phyloP scores from a whole-genome alignment of 2,888 invertebrate genomes.

The Tridacna crocea region DNA sequence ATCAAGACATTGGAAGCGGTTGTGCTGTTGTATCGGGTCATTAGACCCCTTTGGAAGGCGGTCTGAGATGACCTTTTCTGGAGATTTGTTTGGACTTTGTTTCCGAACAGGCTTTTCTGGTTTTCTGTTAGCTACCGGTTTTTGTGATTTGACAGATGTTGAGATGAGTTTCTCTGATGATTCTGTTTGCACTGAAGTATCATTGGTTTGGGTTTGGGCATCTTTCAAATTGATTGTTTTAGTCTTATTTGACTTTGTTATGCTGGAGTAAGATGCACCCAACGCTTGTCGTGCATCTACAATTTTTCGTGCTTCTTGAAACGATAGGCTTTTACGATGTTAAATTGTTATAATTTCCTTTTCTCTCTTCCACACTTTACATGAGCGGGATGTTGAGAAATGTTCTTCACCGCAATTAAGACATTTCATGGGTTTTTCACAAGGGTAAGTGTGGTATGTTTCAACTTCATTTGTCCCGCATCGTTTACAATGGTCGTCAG shows the following conservation, averaged over 20 bases:
- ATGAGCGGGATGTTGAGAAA: neutral
- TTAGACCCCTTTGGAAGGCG: neutral
- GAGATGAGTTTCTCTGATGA: neutral
- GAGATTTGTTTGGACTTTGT: neutral
- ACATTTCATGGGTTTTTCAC: neutral
- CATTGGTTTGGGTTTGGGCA: too few species aligned
- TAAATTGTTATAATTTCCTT: slow-evolving; percentile 13
- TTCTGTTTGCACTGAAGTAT: neutral
- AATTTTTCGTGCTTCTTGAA: neutral
- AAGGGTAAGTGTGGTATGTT: too few species aligned
- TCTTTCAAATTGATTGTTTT: too few species aligned
- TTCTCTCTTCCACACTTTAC: neutral
- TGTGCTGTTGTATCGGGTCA: neutral
- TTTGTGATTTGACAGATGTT: neutral
- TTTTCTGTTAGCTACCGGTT: neutral
- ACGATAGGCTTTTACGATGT: neutral
- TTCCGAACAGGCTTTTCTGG: neutral
- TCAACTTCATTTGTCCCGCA: too few species aligned
- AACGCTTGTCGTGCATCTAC: neutral
- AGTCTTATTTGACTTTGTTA: neutral
- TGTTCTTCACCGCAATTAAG: slow-evolving; percentile 16
- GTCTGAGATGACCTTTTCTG: neutral
- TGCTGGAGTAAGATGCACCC: too few species aligned
- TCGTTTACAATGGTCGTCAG: too few species aligned
- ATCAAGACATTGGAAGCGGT: neutral